A percentile compares a stretch with the other conserved stretches of the same genome.
Evolutionary conservation across 2,888 invertebrate genomes (phyloP).

Genomic region (Dryocosmus kuriphilus): DNA sequence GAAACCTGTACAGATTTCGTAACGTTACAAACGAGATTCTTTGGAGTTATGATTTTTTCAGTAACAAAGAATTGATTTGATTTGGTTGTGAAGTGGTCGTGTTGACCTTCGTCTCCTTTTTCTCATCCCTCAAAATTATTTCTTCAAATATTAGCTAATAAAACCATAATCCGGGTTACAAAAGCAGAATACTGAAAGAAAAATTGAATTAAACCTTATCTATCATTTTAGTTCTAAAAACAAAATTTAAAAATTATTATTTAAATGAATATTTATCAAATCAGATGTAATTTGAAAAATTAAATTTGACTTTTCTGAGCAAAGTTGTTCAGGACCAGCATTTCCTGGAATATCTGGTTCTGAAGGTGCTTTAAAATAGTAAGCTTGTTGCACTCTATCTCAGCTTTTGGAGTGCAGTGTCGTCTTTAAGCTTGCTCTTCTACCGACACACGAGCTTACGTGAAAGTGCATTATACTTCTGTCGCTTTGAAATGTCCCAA

Average conservation of each 20-base stretch:
- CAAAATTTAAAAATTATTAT: too few relatives aligned
- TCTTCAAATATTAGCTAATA: too few relatives aligned
- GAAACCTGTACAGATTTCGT: too few relatives aligned
- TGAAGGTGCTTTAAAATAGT: background rate
- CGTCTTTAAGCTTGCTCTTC: slow-evolving; percentile 33
- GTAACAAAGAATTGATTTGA: too few relatives aligned
- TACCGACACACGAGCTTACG: background rate
- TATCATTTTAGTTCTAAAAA: background rate
- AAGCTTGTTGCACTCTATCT: slow-evolving; percentile 1
- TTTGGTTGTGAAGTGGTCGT: too few relatives aligned
- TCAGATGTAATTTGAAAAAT: background rate
- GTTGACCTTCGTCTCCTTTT: too few relatives aligned
- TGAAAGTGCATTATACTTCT: slow-evolving; percentile 28
- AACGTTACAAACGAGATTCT: too few relatives aligned
- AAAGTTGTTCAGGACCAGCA: background rate
- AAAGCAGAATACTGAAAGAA: too few relatives aligned
- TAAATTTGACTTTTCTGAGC: background rate
- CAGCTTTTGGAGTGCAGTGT: background rate
- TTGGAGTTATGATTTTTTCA: too few relatives aligned
- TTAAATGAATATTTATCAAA: too few relatives aligned
- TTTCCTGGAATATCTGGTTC: background rate
- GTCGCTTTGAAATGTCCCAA: slow-evolving; percentile 1
- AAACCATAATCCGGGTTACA: too few relatives aligned
- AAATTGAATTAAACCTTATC: background rate
- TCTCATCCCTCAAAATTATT: too few relatives aligned